Percentiles rank a stretch among this genome's conserved stretches.
phyloP scores from a whole-genome alignment of 2,113 vertebrate genomes.

The Chitala chitala region DNA sequence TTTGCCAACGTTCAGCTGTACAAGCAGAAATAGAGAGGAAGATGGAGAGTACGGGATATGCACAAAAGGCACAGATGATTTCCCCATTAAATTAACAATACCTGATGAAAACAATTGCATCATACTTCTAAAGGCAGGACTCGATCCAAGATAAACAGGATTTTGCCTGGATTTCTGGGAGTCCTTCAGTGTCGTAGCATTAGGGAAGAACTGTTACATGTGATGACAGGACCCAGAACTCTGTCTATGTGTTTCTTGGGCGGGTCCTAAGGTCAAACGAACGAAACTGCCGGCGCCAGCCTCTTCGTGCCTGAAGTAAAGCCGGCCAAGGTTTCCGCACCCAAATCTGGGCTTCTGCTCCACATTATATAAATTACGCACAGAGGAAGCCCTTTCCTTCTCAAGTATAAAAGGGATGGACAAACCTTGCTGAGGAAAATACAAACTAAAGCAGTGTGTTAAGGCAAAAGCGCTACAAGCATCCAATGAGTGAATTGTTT shows the following conservation, averaged over 20 bases:
- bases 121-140: slow-evolving; percentile 9
- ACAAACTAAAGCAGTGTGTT: background rate
- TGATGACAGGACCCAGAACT: background rate
- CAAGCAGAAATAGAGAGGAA: background rate
- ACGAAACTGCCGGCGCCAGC: background rate
- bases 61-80: slow-evolving; percentile 11
- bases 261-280: background rate
- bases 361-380: background rate
- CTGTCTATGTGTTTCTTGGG: background rate
- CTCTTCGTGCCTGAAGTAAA: background rate
- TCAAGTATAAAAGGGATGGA: background rate
- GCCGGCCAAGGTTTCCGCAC: background rate
- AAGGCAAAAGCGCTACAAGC: background rate
- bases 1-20: background rate
- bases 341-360: background rate
- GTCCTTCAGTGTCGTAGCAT: background rate
- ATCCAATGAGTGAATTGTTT: background rate
- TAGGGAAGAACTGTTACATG: background rate
- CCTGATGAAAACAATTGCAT: slow-evolving; percentile 8
- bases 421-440: background rate
- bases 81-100: slow-evolving; percentile 23
- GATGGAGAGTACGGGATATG: background rate
- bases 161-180: slow-evolving; percentile 10
- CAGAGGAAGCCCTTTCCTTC: background rate
- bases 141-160: slow-evolving; percentile 24